Percentiles rank a stretch among this genome's conserved stretches.
These are phyloP conservation scores for Aptenodytes forsteri DNA, from an alignment of 2,113 vertebrate species.

Conservation along the genomic window DNA sequence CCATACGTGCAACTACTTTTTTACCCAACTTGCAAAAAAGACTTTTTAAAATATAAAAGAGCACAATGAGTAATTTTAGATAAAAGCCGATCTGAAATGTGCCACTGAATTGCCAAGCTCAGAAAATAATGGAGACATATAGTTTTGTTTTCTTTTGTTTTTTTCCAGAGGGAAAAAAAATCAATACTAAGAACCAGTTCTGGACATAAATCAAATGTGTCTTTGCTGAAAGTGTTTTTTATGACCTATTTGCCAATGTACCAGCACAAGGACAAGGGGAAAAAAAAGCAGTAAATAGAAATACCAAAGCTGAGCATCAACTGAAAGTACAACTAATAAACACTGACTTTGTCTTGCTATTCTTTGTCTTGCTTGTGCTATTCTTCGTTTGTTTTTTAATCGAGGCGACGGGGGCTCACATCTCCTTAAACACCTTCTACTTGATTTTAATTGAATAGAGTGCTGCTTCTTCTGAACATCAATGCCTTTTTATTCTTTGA, in stretches of 20 bases:
- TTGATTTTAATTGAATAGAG: conserved; percentile 34
- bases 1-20: background rate
- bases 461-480: conserved; percentile 19
- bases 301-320: conserved; percentile 46
- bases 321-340: conserved; percentile 17
- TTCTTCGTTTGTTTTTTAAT: background rate
- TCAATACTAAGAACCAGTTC: conserved; percentile 73
- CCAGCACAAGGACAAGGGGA: conserved; percentile 46
- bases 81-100: conserved; percentile 59
- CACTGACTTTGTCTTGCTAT: background rate
- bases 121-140: conserved; percentile 72
- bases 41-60: conserved; percentile 23
- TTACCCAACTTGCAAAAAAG: background rate
- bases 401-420: background rate
- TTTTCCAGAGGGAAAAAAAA: conserved; percentile 60
- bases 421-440: conserved; percentile 22
- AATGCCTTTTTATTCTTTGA: conserved; percentile 28
- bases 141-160: conserved; percentile 58
- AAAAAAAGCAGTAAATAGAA: conserved; percentile 47
- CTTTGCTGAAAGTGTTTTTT: conserved; percentile 73
- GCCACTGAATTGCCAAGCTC: conserved; percentile 50
- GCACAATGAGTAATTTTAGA: conserved; percentile 48
- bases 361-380: background rate
- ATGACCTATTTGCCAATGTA: conserved; percentile 72
- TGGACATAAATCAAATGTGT: conserved; percentile 75